A percentile compares a stretch with the other conserved stretches of the same genome.
Evolutionary conservation across 2,113 vertebrate genomes (phyloP).

Genomic region (Phodopus roborovskii): DNA sequence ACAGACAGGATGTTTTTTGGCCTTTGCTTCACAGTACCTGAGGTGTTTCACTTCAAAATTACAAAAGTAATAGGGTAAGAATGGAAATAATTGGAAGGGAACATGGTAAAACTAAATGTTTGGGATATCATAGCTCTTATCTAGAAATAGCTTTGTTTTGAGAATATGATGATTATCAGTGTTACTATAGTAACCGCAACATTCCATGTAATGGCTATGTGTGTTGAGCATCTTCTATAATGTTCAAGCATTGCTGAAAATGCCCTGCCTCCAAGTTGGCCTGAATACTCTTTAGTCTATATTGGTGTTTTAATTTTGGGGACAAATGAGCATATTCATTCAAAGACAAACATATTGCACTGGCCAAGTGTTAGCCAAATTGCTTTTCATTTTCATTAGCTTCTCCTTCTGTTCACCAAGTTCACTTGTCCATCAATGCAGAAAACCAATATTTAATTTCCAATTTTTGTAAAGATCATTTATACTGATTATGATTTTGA

Average conservation of each 20-base stretch:
- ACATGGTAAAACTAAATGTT: not conserved
- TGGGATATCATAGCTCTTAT: not conserved
- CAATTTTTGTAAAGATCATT: conserved; percentile 4
- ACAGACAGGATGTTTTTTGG: not conserved
- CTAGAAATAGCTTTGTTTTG: not conserved
- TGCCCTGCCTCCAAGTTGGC: not conserved
- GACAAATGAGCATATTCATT: not conserved
- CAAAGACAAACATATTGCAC: not conserved
- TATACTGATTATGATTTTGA: not conserved
- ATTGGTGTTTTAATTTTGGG: conserved; percentile 32
- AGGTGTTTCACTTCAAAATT: not conserved
- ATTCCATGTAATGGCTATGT: not conserved
- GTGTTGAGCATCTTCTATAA: not conserved
- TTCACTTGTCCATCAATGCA: conserved; percentile 19
- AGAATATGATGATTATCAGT: not conserved
- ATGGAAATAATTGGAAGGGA: not conserved
- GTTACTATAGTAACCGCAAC: not conserved
- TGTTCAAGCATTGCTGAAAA: not conserved
- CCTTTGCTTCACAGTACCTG: not conserved
- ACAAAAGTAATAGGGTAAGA: not conserved
- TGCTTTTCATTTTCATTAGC: conserved; percentile 37
- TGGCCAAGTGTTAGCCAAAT: conserved; percentile 34
- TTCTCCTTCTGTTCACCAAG: conserved; percentile 34
- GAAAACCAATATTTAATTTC: conserved; percentile 11
- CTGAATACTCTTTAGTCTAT: not conserved